Percentiles rank a stretch among this genome's conserved stretches.
phyloP scores from a whole-genome alignment of 2,113 vertebrate genomes.

The Cololabis saira region DNA sequence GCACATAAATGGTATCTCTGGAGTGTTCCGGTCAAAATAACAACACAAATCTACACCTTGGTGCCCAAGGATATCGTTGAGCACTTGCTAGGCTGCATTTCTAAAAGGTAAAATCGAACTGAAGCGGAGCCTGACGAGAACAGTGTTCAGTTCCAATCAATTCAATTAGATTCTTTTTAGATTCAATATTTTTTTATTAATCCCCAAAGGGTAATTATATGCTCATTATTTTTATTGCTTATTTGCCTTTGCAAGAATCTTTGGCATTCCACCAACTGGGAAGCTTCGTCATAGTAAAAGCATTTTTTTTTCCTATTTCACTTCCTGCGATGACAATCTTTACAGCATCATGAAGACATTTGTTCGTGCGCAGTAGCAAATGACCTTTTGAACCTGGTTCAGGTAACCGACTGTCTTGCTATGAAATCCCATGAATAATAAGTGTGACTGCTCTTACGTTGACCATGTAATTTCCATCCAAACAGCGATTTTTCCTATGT shows the following conservation, averaged over 20 bases:
- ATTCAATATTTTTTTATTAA: too few species aligned
- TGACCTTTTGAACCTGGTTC: conserved; percentile 41
- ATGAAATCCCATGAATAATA: conserved; percentile 53
- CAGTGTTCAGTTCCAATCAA: neutral
- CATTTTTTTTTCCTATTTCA: conserved; percentile 48
- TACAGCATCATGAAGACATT: conserved; percentile 29
- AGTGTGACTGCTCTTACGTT: conserved; percentile 12
- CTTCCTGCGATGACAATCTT: conserved; percentile 20
- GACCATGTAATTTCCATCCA: too few species aligned
- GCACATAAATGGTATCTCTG: conserved; percentile 3
- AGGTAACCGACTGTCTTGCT: conserved; percentile 22
- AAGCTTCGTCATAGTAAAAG: conserved; percentile 35
- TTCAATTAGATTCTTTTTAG: too few species aligned
- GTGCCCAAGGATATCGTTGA: neutral
- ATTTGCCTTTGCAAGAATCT: neutral
- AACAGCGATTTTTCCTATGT: conserved; percentile 26
- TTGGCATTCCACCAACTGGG: neutral
- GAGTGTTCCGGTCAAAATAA: conserved; percentile 1
- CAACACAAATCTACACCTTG: neutral
- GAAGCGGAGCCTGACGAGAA: neutral
- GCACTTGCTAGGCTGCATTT: neutral
- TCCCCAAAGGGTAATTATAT: too few species aligned
- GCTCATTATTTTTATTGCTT: neutral
- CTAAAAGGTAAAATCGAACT: conserved; percentile 8
- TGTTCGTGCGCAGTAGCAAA: conserved; percentile 24